These are phyloP conservation scores for Dicaeum eximium DNA, from an alignment of 2,113 vertebrate genomes.

Conservation along the genomic window DNA sequence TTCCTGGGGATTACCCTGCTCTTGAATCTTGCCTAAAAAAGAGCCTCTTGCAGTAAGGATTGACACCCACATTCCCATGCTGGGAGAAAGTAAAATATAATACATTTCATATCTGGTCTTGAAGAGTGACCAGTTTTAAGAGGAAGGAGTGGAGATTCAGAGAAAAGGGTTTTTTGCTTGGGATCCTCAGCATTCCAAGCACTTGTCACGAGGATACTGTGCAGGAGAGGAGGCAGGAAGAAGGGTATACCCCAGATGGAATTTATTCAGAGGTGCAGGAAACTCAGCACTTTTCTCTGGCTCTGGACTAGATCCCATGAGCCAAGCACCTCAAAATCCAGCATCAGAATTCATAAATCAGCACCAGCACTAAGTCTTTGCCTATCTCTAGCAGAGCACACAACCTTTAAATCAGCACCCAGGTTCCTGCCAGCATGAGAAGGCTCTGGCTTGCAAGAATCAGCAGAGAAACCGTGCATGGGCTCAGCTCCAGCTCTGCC, in stretches of 20 bases:
- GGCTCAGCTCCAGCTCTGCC: background rate
- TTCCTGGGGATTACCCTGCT: background rate
- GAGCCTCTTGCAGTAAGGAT: background rate
- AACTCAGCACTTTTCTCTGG: background rate
- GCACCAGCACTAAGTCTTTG: background rate
- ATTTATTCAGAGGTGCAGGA: background rate
- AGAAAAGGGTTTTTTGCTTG: background rate
- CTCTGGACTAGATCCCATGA: background rate
- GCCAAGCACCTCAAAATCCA: background rate
- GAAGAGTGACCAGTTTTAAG: background rate
- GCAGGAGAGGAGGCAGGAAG: background rate
- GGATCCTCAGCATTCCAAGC: background rate
- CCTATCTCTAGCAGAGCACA: background rate
- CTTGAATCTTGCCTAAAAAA: background rate
- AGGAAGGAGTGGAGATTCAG: background rate
- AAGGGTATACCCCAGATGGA: background rate
- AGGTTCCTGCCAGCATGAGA: background rate
- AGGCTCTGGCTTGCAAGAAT: background rate
- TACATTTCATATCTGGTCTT: background rate
- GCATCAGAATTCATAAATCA: background rate
- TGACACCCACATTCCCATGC: background rate
- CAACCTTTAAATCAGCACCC: background rate
- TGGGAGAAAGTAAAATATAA: background rate
- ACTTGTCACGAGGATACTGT: background rate
- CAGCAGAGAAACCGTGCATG: background rate